Evolutionary conservation across 2,113 vertebrate genomes (phyloP).

Genomic region (Madoqua kirkii): DNA sequence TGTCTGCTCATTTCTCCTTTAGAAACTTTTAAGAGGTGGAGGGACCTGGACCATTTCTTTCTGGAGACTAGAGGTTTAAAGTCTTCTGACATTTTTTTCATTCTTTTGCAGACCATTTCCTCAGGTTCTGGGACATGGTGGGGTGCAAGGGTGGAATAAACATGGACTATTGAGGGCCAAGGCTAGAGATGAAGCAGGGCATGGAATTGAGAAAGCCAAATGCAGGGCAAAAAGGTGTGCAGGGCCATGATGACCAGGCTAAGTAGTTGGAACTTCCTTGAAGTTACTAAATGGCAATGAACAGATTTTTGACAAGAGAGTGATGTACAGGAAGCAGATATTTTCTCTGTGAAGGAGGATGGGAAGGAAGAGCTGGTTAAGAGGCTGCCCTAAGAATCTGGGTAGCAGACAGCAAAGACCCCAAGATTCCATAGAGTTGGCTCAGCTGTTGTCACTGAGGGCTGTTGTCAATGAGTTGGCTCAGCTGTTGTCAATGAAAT

Average conservation of each 20-base stretch:
- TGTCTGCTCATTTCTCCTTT: not conserved
- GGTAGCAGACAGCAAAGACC: not conserved
- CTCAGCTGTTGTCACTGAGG: not conserved
- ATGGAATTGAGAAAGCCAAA: not conserved
- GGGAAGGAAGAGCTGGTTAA: not conserved
- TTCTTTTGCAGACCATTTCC: not conserved
- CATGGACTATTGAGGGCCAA: not conserved
- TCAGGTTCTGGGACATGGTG: not conserved
- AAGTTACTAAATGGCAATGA: not conserved
- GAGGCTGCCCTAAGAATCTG: not conserved
- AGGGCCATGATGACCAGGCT: not conserved
- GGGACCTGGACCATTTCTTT: not conserved
- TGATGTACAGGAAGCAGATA: not conserved
- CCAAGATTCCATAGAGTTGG: not conserved
- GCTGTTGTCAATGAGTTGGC: not conserved
- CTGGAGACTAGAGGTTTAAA: not conserved
- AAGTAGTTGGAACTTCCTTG: not conserved
- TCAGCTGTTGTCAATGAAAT: not conserved
- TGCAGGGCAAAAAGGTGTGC: not conserved
- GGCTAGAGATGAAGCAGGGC: not conserved
- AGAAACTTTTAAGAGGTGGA: not conserved
- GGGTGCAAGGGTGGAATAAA: not conserved
- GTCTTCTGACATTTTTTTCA: not conserved
- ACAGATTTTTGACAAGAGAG: not conserved
- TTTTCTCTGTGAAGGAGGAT: not conserved